phyloP scores from a whole-genome alignment of 2,113 vertebrate genomes.

The Cariama cristata region DNA sequence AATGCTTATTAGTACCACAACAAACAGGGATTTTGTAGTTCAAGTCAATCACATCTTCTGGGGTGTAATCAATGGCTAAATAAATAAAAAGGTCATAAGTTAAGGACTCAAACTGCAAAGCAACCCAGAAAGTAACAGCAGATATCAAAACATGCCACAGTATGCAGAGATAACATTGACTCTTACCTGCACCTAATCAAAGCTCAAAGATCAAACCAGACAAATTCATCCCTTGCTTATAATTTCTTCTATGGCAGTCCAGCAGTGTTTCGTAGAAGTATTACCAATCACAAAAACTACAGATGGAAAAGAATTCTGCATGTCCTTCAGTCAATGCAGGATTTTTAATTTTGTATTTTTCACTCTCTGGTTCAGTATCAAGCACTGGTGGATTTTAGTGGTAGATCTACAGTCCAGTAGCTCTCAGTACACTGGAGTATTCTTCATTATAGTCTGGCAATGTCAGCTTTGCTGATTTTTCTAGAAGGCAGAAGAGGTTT shows the following conservation, averaged over 20 bases:
- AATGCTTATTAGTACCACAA: conserved; percentile 18
- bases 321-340: background rate
- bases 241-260: background rate
- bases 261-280: background rate
- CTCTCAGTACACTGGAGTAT: background rate
- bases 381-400: background rate
- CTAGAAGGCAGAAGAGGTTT: background rate
- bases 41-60: background rate
- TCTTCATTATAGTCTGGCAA: background rate
- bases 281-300: background rate
- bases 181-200: conserved; percentile 1
- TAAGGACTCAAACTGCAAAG: conserved; percentile 22
- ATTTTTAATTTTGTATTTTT: conserved; percentile 1
- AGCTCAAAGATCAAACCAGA: background rate
- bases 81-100: background rate
- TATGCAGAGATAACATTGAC: background rate
- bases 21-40: conserved; percentile 17
- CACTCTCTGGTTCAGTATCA: background rate
- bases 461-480: conserved; percentile 14
- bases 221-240: background rate
- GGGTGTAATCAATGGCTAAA: background rate
- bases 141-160: background rate
- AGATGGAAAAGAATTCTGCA: background rate
- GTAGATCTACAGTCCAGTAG: background rate
- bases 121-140: background rate